Evolutionary conservation across 1,140 invertebrate genomes (phyloP), one percentile per base, ranked within the genome.

Genomic region (Formica selysi): DNA sequence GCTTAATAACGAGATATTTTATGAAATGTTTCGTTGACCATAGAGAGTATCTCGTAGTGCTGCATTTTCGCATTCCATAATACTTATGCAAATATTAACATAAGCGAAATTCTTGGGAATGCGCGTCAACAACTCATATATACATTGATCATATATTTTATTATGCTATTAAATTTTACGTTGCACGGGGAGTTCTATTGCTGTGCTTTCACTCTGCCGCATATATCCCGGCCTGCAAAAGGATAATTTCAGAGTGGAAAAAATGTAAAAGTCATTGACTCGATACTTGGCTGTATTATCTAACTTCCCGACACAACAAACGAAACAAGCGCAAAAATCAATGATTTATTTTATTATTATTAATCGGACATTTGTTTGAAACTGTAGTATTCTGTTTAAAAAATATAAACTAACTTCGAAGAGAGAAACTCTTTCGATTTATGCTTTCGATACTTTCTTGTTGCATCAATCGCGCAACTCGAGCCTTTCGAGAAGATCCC

Each of bases 111-210:
- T 83, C 57, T 41, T 44, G 26, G 11, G 3, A 44, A n/a, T 44
- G 16, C 38, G 13, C 13, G 5, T n/a, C n/a, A 48, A 48, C 16
- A 74, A 74, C 54, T 83, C 41, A 13, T 36, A 73, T 73, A n/a
- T 13, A 51, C 26, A 38, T 81, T 73, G 68, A 74, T n/a, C 41
- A 61, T 16, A n/a, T 38, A 48, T 61, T 83, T 61, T 57, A 73
- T 73, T 62, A 41, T 48, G 67, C 19, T 4, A 61, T 73, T 81
- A 44, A 29, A 71, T n/a, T 83, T 80, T n/a, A 59, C 22, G 32
- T 48, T 32, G 26, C 54, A 29, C 22, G 38, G 26, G 22, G 38
- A 74, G 26, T 71, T 38, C 61, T 44, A 59, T 8, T 13, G 7
- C 29, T 22, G 26, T 32, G 26, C 79, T 81, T 61, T 83, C 54